These are phyloP conservation scores for Chrysolina haemoptera DNA, from an alignment of 2,888 invertebrate genomes.

Conservation along the genomic window DNA sequence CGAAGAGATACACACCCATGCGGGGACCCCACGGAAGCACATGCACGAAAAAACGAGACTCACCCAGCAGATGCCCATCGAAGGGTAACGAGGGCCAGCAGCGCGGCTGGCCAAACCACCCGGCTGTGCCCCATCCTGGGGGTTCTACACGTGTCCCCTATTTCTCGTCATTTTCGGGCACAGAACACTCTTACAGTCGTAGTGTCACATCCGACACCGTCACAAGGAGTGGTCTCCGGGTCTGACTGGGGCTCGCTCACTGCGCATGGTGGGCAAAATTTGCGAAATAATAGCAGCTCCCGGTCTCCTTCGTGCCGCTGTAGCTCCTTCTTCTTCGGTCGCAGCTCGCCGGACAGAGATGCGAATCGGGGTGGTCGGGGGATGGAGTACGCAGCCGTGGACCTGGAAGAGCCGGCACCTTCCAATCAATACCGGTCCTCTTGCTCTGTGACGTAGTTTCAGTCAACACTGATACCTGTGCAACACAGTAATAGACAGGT, in stretches of 20 bases:
- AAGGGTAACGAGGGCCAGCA: constrained; percentile 73
- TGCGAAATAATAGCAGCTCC: constrained; percentile 67
- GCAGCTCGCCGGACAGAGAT: constrained; percentile 39
- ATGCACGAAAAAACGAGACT: constrained; percentile 59
- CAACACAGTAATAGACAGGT: constrained; percentile 44
- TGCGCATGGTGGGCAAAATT: constrained; percentile 66
- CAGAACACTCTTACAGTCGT: constrained; percentile 66
- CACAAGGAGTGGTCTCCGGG: constrained; percentile 69
- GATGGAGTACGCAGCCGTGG: constrained; percentile 68
- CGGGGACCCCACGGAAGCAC: constrained; percentile 30
- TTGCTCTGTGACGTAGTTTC: constrained; percentile 67
- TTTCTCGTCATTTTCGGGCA: constrained; percentile 60
- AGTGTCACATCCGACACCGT: constrained; percentile 67
- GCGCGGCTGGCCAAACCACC: constrained; percentile 71
- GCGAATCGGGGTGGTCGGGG: constrained; percentile 62
- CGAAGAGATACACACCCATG: constrained; percentile 48
- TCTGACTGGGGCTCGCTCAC: constrained; percentile 63
- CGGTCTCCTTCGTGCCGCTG: constrained; percentile 40
- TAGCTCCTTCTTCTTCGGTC: constrained; percentile 31
- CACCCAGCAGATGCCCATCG: constrained; percentile 71
- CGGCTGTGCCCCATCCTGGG: constrained; percentile 72
- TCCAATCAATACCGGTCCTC: constrained; percentile 67
- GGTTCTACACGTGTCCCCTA: constrained; percentile 71
- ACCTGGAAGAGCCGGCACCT: constrained; percentile 70
- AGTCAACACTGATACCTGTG: constrained; percentile 65